Evolutionary conservation across 2,888 invertebrate species (phyloP), one percentile per base, ranked within the genome.

Genomic region (Aphelenchoides bicaudatus): DNA sequence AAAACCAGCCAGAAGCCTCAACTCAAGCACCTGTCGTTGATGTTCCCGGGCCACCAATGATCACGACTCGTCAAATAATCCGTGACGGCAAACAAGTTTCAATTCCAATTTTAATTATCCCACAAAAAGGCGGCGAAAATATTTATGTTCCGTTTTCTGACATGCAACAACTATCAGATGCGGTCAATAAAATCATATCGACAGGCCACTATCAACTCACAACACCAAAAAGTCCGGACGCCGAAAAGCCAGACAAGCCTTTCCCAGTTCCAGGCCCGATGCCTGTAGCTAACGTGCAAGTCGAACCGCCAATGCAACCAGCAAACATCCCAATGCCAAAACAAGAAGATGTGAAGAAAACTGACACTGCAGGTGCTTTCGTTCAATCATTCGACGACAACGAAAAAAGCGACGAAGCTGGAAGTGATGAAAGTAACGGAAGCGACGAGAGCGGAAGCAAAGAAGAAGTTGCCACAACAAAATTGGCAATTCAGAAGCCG

Each of bases 151-250:
- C 58, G 6, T 59, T 34, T 30, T 39, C 58, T 1, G 29, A 39
- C 13, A 19, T 59, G n/a, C 31, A 28, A 13, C 56, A 59, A 21
- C 39, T 59, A 6, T 59, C 59, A 8, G 61, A 61, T 5, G 58
- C 59, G 0, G 27, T 59, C 2, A 5, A 37, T 31, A 28, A 51
- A 25, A 30, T 59, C 6, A 38, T 59, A 8, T 61, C 58, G 23
- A 58, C 59, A 31, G 58, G 58, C 37, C 59, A 50, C 21, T 46
- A 59, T n/a, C 38, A 43, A 43, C 10, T 43, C 43, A 43, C 10
- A n/a, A 43, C 43, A 8, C 16, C 43, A 10, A 25, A 19, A 6
- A 8, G 10, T 8, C 43, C 43, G 10, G 25, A 19, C 43, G 43
- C 25, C 25, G 23, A 43, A n/a, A n/a, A n/a, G n/a, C n/a, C n/a